phyloP scores from a whole-genome alignment of 2,113 vertebrate species.

The Malurus elegans region DNA sequence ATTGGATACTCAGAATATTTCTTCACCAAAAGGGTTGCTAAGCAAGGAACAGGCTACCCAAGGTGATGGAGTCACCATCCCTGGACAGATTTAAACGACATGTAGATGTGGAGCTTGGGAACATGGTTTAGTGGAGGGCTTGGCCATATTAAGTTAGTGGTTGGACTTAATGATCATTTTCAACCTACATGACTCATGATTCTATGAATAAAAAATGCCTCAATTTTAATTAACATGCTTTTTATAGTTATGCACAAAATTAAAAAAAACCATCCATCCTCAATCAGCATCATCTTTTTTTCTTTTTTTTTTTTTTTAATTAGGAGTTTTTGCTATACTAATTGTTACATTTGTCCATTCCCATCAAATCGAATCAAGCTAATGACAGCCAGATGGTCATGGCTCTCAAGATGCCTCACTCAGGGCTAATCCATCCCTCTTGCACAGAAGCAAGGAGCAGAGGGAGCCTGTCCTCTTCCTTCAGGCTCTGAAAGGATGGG shows the following conservation, averaged over 20 bases:
- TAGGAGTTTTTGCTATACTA: conserved; percentile 45
- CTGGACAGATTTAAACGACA: not conserved
- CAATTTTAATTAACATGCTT: conserved; percentile 52
- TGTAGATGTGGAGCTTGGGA: not conserved
- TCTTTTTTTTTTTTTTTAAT: not conserved
- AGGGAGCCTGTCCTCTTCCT: not conserved
- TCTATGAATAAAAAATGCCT: not conserved
- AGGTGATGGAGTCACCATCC: rapidly evolving
- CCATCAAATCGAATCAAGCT: conserved; percentile 52
- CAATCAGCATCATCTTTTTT: not conserved
- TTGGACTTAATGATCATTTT: not conserved
- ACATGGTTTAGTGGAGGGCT: not conserved
- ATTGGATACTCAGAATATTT: not conserved
- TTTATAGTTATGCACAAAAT: conserved; percentile 6
- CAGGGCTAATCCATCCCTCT: not conserved
- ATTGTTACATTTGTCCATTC: conserved; percentile 63
- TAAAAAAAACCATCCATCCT: conserved; percentile 17
- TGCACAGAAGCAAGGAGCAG: not conserved
- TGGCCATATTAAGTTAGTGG: not conserved
- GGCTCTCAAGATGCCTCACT: conserved; percentile 52
- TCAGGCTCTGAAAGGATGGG: not conserved
- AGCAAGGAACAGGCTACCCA: rapidly evolving
- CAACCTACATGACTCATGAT: not conserved
- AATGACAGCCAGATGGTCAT: conserved; percentile 47
- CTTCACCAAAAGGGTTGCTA: not conserved